Conservation (phyloP, 92 coral and sea anemone genomes). For the Blastomussa wellsi region DNA sequence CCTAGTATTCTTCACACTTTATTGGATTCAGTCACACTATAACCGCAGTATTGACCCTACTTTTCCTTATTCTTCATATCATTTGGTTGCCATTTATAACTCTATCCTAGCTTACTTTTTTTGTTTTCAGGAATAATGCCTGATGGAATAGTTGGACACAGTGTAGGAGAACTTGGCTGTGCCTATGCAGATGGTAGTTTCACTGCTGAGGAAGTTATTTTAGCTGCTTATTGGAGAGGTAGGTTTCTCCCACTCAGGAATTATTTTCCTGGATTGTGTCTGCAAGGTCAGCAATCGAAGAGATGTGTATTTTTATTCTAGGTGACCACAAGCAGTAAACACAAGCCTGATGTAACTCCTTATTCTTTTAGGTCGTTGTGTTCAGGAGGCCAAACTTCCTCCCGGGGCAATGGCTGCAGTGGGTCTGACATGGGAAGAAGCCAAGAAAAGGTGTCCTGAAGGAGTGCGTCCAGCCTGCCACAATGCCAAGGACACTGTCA, state of each 20-base stretch:
- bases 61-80: not conserved
- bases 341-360: not conserved
- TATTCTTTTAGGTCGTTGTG: constrained; percentile 66
- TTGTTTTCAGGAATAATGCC: constrained; percentile 66
- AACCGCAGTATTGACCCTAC: not conserved
- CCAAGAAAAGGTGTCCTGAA: constrained; percentile 76
- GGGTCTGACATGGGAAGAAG: constrained; percentile 84
- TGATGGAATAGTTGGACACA: constrained; percentile 84
- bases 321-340: too few relatives aligned
- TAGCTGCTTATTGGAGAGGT: constrained; percentile 92
- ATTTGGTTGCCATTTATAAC: too few relatives aligned
- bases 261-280: not conserved
- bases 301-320: too few relatives aligned
- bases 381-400: constrained; percentile 75
- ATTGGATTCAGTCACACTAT: not conserved
- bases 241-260: not conserved
- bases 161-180: constrained; percentile 90
- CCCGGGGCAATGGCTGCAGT: constrained; percentile 89
- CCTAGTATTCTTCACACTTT: not conserved
- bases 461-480: constrained; percentile 85
- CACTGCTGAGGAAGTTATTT: constrained; percentile 75
- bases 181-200: constrained; percentile 89
- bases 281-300: too few relatives aligned
- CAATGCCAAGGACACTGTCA: constrained; percentile 80
- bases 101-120: not conserved